Conservation (phyloP, 2,888 invertebrate species). For the Drosophila koepferae region DNA sequence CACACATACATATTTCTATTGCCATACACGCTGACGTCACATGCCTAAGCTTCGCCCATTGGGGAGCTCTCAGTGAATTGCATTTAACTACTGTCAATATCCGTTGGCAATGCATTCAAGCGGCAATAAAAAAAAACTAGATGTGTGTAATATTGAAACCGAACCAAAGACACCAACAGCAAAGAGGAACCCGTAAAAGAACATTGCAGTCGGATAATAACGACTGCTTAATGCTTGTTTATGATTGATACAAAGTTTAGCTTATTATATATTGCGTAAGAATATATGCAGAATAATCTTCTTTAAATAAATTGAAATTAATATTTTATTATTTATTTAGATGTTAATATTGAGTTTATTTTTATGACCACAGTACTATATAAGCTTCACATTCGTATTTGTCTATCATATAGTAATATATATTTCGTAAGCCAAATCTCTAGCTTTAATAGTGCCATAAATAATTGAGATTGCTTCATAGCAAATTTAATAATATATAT, state of each 20-base stretch:
- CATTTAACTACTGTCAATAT: conserved; percentile 66
- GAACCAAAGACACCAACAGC: conserved; percentile 18
- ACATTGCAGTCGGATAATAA: neutral
- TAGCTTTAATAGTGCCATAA: too few species aligned
- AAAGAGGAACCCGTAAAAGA: conserved; percentile 1
- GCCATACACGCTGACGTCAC: conserved; percentile 36
- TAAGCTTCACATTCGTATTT: too few species aligned
- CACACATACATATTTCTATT: neutral
- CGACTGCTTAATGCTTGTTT: neutral
- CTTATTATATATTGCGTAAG: too few species aligned
- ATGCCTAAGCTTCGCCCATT: conserved; percentile 14
- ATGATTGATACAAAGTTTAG: too few species aligned
- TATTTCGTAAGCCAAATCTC: too few species aligned
- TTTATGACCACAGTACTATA: too few species aligned
- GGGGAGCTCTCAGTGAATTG: conserved; percentile 27
- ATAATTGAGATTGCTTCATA: neutral
- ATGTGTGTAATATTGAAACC: conserved; percentile 8
- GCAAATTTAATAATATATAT: neutral
- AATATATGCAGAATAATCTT: too few species aligned
- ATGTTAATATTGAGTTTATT: too few species aligned
- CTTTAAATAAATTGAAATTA: too few species aligned
- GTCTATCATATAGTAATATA: too few species aligned
- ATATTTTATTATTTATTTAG: too few species aligned
- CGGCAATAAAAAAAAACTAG: conserved; percentile 52
- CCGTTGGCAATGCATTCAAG: conserved; percentile 74